Evolutionary conservation across 2,113 vertebrate species (phyloP).

Genomic region (Monarcha castaneiventris): DNA sequence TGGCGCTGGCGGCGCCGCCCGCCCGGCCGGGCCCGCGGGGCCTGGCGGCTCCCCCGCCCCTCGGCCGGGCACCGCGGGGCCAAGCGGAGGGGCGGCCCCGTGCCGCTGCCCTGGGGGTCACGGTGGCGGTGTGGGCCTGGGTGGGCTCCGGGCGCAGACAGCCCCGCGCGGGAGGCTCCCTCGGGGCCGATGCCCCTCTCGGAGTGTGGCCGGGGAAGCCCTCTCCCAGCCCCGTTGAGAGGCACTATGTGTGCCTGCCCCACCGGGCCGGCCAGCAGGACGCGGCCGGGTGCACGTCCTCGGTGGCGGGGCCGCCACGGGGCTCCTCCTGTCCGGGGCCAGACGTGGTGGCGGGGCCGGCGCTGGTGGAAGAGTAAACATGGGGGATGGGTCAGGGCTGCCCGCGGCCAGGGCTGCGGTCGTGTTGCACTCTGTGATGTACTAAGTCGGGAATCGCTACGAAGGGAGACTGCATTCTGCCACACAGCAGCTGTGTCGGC

Average conservation of each 20-base stretch:
- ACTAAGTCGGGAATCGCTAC: rapidly evolving
- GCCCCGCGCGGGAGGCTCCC: too few species aligned
- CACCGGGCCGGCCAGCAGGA: not conserved
- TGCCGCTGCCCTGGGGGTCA: not conserved
- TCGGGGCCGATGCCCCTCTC: not conserved
- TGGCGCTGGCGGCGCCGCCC: not conserved
- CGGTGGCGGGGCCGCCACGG: not conserved
- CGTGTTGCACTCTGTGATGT: not conserved
- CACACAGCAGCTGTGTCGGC: not conserved
- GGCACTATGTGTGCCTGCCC: not conserved
- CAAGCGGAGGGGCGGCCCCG: not conserved
- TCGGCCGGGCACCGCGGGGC: not conserved
- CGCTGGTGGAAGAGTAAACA: not conserved
- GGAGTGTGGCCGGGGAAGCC: not conserved
- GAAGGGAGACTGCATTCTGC: not conserved
- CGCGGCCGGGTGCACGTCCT: not conserved
- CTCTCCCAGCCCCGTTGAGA: not conserved
- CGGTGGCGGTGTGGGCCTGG: not conserved
- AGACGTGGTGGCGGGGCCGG: not conserved
- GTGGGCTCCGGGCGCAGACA: rapidly evolving
- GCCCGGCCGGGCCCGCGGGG: not conserved
- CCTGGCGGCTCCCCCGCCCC: not conserved
- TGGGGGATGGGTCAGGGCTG: not conserved
- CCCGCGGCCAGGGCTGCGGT: not conserved
- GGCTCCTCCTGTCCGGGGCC: not conserved